These are phyloP conservation scores for Drosophila malerkotliana DNA, from an alignment of 1,140 invertebrate species.

Conservation along the genomic window DNA sequence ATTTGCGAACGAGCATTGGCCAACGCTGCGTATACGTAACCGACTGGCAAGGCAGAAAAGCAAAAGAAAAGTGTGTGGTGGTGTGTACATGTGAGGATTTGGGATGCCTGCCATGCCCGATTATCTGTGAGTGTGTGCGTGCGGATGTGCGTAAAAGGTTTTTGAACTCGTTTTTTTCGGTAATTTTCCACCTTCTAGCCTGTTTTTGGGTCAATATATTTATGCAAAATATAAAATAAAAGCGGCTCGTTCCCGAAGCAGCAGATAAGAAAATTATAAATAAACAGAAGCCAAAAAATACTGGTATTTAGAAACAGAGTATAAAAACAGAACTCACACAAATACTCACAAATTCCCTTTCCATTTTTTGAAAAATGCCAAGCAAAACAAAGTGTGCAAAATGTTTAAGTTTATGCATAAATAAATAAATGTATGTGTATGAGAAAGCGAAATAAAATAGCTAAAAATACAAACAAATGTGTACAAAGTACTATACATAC, in stretches of 20 bases:
- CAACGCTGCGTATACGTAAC: conserved; percentile 77
- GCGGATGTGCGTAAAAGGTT: conserved; percentile 52
- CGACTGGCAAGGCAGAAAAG: conserved; percentile 22
- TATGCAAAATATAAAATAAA: conserved; percentile 41
- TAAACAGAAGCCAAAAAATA: conserved; percentile 10
- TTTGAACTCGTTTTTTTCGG: conserved; percentile 56
- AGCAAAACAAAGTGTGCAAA: conserved; percentile 78
- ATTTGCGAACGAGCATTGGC: conserved; percentile 37
- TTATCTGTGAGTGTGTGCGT: conserved; percentile 12
- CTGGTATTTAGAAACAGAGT: conserved; percentile 73
- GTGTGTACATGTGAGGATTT: conserved; percentile 16
- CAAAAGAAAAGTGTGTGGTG: conserved; percentile 21
- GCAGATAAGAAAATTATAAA: conserved; percentile 30
- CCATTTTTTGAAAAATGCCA: conserved; percentile 33
- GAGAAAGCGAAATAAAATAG: conserved; percentile 39
- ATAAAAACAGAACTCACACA: conserved; percentile 58
- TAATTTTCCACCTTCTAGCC: conserved; percentile 60
- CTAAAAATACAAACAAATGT: conserved; percentile 52
- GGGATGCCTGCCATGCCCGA: neutral
- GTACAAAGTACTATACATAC: conserved; percentile 1
- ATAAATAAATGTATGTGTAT: conserved; percentile 21
- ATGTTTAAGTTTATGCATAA: conserved; percentile 53
- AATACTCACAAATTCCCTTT: conserved; percentile 13
- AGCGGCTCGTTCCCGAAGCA: conserved; percentile 16
- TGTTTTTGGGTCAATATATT: conserved; percentile 65